Evolutionary conservation across 2,113 vertebrate genomes (phyloP).

Genomic region (Sylvilagus bachmani): DNA sequence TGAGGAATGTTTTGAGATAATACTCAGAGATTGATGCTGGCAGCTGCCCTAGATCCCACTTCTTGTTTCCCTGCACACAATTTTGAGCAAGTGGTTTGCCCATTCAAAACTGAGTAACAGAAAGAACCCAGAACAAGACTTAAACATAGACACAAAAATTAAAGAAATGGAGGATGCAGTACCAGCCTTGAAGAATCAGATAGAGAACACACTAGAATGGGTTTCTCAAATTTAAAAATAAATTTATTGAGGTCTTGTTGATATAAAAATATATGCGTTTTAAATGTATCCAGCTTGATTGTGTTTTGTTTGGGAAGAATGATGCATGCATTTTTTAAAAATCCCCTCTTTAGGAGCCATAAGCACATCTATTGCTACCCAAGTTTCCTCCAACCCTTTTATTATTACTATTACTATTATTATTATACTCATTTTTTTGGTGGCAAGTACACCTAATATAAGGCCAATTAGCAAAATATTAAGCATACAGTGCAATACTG

Average conservation of each 20-base stretch:
- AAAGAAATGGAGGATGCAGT: neutral
- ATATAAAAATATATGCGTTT: neutral
- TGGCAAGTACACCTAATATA: too few species aligned
- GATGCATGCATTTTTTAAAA: neutral
- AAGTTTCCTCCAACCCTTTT: neutral
- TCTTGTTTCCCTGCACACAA: neutral
- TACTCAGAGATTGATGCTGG: neutral
- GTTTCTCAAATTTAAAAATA: neutral
- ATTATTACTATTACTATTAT: neutral
- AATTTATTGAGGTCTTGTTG: neutral
- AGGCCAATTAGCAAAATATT: too few species aligned
- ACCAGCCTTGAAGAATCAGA: neutral
- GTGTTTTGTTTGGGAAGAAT: too few species aligned
- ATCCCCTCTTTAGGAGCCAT: neutral
- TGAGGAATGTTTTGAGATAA: neutral
- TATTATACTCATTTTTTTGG: too few species aligned
- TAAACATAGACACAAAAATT: neutral
- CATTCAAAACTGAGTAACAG: neutral
- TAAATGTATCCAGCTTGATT: neutral
- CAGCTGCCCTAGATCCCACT: neutral
- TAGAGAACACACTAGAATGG: neutral
- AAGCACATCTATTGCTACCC: neutral
- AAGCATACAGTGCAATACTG: too few species aligned
- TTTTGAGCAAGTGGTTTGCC: neutral
- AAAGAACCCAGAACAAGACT: neutral